phyloP scores from a whole-genome alignment of 2,797 vertebrate genomes.

The Dipus sagitta region DNA sequence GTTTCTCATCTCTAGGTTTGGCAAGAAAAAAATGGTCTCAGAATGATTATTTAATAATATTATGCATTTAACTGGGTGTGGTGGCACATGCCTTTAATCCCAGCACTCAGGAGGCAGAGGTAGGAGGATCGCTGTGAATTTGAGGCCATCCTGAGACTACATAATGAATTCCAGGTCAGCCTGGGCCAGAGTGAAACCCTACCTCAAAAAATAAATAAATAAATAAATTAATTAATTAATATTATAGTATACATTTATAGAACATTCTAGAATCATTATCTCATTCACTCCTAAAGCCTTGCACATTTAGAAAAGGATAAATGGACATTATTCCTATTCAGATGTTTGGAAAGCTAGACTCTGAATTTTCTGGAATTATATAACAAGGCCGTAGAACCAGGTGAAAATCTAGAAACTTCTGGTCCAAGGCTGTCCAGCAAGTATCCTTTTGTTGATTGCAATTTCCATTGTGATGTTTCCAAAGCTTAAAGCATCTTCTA shows the following conservation, averaged over 20 bases:
- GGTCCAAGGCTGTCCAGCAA: not conserved
- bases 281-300: constrained; percentile 22
- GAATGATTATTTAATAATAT: constrained; percentile 26
- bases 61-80: not conserved
- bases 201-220: too few relatives aligned
- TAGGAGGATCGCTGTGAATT: too few relatives aligned
- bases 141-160: too few relatives aligned
- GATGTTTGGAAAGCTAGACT: constrained; percentile 17
- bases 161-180: too few relatives aligned
- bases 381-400: constrained; percentile 8
- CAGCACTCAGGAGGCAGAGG: too few relatives aligned
- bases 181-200: too few relatives aligned
- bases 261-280: constrained; percentile 28
- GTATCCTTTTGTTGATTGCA: not conserved
- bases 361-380: constrained; percentile 15
- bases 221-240: too few relatives aligned
- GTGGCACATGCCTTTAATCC: too few relatives aligned
- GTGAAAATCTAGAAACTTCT: not conserved
- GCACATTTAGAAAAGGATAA: constrained; percentile 32
- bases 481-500: not conserved
- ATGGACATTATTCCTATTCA: constrained; percentile 36
- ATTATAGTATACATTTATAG: not conserved
- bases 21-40: not conserved
- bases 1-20: constrained; percentile 51
- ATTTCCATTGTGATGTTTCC: constrained; percentile 41